Conservation (phyloP, 2,797 vertebrate species). For the Coregonus sp. region DNA sequence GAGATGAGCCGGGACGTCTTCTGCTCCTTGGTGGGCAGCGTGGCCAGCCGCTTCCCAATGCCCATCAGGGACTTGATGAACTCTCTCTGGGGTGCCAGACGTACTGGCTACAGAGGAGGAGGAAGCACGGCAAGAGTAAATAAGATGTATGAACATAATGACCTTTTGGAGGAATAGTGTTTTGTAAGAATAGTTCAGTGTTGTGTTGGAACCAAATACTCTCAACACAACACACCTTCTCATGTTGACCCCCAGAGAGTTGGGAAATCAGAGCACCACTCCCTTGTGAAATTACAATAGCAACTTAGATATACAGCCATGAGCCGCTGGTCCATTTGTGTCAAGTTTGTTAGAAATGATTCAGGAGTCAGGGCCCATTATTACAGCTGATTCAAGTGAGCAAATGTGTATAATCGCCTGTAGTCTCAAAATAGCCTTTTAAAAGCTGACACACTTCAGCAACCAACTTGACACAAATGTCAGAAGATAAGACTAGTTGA, state of each 20-base stretch:
- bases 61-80: constrained; percentile 95
- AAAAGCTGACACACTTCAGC: background rate
- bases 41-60: constrained; percentile 92
- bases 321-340: background rate
- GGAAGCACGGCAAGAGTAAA: background rate
- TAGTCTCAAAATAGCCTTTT: background rate
- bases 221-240: background rate
- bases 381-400: background rate
- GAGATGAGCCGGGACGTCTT: constrained; percentile 93
- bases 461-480: constrained; percentile 18
- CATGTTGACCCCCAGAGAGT: background rate
- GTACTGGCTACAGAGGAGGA: constrained; percentile 76
- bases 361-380: background rate
- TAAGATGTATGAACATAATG: background rate
- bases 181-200: no score
- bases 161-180: no score
- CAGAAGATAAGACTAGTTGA: background rate
- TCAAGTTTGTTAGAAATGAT: background rate
- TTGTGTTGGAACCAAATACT: background rate
- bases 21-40: constrained; percentile 94
- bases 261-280: constrained; percentile 6
- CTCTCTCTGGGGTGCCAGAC: constrained; percentile 90
- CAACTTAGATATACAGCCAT: background rate
- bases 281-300: background rate
- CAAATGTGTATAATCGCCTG: background rate